Conservation (phyloP, 2,113 vertebrate species). For the Eptesicus fuscus region DNA sequence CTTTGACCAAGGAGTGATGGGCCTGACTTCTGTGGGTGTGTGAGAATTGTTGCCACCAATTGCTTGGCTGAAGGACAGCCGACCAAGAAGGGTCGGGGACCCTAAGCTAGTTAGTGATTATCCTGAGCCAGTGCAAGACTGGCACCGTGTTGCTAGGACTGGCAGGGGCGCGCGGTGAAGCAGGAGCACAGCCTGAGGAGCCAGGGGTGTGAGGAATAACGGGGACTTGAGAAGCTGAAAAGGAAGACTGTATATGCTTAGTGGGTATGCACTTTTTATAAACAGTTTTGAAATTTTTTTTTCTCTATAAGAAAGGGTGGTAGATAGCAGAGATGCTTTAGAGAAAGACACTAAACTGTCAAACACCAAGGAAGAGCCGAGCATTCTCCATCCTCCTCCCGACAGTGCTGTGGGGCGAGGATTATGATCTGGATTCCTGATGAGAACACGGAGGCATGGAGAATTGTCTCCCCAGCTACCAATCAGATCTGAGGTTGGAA, state of each 20-base stretch:
- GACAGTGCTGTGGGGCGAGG: background rate
- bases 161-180: background rate
- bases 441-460: background rate
- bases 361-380: fast-evolving
- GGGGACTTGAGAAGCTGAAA: background rate
- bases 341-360: background rate
- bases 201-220: background rate
- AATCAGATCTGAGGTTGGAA: background rate
- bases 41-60: slow-evolving; percentile 19
- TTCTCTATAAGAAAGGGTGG: background rate
- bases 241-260: background rate
- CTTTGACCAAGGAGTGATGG: slow-evolving; percentile 14
- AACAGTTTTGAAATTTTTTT: background rate
- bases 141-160: background rate
- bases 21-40: background rate
- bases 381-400: background rate
- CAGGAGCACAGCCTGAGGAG: background rate
- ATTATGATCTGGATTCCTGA: background rate
- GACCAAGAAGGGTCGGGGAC: background rate
- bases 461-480: background rate
- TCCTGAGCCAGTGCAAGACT: background rate
- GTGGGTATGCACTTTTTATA: background rate
- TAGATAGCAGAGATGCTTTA: background rate
- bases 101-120: background rate
- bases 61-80: background rate